Evolutionary conservation across 2,113 vertebrate species (phyloP).

Genomic region (Vulpes vulpes): DNA sequence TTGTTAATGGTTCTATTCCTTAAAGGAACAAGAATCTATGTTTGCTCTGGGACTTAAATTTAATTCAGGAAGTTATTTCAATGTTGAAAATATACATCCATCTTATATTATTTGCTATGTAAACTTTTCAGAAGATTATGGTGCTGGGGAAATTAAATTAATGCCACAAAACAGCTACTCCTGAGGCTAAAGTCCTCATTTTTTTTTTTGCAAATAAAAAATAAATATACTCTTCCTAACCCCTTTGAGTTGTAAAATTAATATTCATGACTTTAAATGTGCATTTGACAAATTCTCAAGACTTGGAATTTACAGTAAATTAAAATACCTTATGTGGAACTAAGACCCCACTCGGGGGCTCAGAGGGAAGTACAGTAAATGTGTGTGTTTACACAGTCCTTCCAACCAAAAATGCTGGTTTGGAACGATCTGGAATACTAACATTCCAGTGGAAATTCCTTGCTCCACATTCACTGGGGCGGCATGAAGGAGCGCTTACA

Average conservation of each 20-base stretch:
- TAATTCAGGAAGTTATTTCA: neutral
- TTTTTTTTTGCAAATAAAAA: neutral
- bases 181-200: neutral
- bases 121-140: neutral
- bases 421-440: accelerated
- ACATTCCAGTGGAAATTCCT: neutral
- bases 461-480: neutral
- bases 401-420: neutral
- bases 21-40: neutral
- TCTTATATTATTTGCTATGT: neutral
- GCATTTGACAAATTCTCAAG: neutral
- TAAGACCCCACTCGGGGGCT: neutral
- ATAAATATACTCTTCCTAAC: neutral
- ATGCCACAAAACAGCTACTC: neutral
- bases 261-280: neutral
- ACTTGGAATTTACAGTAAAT: neutral
- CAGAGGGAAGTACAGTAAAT: neutral
- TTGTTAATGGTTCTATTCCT: neutral
- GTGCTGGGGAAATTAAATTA: neutral
- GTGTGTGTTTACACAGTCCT: neutral
- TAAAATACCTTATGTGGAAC: neutral
- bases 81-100: neutral
- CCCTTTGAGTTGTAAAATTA: neutral
- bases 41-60: neutral
- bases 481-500: accelerated